These are phyloP conservation scores for Scolopax bukidnonensis DNA, from an alignment of 2,797 vertebrate genomes.

Conservation along the genomic window DNA sequence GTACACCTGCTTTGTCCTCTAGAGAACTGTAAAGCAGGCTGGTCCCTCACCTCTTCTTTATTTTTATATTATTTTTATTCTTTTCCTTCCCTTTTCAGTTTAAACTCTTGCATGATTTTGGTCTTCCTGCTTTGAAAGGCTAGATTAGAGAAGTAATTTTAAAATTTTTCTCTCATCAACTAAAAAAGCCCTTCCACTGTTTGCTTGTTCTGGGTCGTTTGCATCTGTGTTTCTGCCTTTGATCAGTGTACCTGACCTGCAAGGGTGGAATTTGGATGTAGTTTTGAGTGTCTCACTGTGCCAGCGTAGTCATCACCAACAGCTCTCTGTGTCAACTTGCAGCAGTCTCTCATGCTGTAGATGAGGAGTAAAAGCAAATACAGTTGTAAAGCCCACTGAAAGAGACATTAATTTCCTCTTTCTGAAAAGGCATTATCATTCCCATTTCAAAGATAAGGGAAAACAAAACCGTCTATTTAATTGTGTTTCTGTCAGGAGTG, in stretches of 20 bases:
- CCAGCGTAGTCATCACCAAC: neutral
- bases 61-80: no score
- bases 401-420: slow-evolving; percentile 34
- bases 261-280: neutral
- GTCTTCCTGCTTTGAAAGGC: neutral
- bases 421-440: slow-evolving; percentile 8
- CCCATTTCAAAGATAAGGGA: slow-evolving; percentile 1
- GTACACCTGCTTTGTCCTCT: neutral
- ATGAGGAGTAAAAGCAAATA: neutral
- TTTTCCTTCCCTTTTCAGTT: neutral
- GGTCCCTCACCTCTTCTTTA: neutral
- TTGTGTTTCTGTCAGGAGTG: neutral
- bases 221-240: neutral
- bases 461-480: neutral
- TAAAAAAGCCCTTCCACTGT: neutral
- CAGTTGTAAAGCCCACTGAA: neutral
- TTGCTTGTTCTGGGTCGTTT: neutral
- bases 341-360: neutral
- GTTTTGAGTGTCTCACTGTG: neutral
- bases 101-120: neutral
- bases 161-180: neutral
- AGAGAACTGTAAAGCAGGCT: neutral
- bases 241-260: neutral
- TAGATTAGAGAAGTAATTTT: neutral
- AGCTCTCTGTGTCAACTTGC: neutral